Evolutionary conservation across 2,888 invertebrate genomes (phyloP), one percentile per base, ranked within the genome.

Genomic region (Caenorhabditis imperialis): DNA sequence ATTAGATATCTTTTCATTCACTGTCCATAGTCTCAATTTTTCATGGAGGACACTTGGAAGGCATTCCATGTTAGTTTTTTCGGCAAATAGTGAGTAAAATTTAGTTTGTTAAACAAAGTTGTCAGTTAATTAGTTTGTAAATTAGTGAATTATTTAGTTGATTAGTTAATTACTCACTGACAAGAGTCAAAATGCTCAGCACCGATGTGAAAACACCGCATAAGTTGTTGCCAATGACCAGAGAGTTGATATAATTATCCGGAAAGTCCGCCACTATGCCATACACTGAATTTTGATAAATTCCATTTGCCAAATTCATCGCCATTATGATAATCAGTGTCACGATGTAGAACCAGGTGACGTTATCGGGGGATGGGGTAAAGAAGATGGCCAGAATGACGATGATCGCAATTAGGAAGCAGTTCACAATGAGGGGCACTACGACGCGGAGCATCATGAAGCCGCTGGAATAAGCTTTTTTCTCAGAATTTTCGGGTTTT

Each of bases 241-340:
- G 93, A 55, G 96, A 96, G 81, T 96, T 97, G 0, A 95, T 95
- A 87, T 96, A 99, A 75, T 93, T 75, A 20, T 77, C 78, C 3
- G 0, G 98, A 61, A 99, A 91, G 81, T 94, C 93, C 0, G 96
- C 96, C 2, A 94, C 96, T 90, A 97, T 92, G n/a, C 99, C 99
- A 90, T 93, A 99, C 23, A 98, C 93, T 0, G 96, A 95, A 90
- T 96, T 99, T 65, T 85, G 97, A 90, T 97, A 99, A 85, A 99
- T 93, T 40, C 97, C 98, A 90, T 94, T 93, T 50, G 93, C 93
- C 91, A 92, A 93, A 79, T 90, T 90, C 63, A 90, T 85, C 5
- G 90, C 75, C 42, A 89, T 88, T 12, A 90, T 89, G 5, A 89
- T 86, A 12, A 86, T 78, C 86, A 90, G 89, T 7, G 90, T 90